A percentile compares a stretch with the other conserved stretches of the same genome.
These are phyloP conservation scores for Hycleus phaleratus DNA, from an alignment of 1,140 invertebrate species.

Conservation along the genomic window DNA sequence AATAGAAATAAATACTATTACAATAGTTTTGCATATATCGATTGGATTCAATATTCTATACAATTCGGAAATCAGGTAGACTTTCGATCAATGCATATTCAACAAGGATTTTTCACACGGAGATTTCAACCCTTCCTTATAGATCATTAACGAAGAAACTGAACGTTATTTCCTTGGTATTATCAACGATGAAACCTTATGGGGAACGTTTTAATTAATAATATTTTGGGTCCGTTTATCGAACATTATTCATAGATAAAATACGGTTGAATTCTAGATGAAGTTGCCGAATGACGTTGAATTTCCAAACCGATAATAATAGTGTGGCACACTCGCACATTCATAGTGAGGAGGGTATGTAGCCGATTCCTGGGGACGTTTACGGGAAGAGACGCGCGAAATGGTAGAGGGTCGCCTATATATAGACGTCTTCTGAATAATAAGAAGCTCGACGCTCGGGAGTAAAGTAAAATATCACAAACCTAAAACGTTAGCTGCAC, in stretches of 20 bases:
- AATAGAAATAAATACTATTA: not conserved
- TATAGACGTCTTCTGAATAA: conserved; percentile 32
- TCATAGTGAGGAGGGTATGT: conserved; percentile 1
- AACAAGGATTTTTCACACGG: conserved; percentile 3
- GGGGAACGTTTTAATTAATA: too few relatives aligned
- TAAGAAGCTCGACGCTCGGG: conserved; percentile 29
- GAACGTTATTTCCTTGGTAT: too few relatives aligned
- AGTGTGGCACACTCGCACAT: not conserved
- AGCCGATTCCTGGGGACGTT: conserved; percentile 23
- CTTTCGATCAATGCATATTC: conserved; percentile 9
- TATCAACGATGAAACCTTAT: too few relatives aligned
- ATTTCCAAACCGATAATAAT: too few relatives aligned
- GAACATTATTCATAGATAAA: too few relatives aligned
- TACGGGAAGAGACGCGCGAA: conserved; percentile 2
- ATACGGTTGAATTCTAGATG: too few relatives aligned
- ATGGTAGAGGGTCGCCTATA: conserved; percentile 15
- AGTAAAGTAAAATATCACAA: conserved; percentile 42
- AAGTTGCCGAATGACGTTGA: too few relatives aligned
- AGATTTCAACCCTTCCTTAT: not conserved
- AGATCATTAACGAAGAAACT: too few relatives aligned
- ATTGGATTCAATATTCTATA: not conserved
- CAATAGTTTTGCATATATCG: conserved; percentile 8
- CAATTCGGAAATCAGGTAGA: not conserved
- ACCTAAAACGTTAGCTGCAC: conserved; percentile 40
- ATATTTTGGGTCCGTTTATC: too few relatives aligned